Evolutionary conservation across 2,888 invertebrate species (phyloP).

Genomic region (Thymelicus lineola): DNA sequence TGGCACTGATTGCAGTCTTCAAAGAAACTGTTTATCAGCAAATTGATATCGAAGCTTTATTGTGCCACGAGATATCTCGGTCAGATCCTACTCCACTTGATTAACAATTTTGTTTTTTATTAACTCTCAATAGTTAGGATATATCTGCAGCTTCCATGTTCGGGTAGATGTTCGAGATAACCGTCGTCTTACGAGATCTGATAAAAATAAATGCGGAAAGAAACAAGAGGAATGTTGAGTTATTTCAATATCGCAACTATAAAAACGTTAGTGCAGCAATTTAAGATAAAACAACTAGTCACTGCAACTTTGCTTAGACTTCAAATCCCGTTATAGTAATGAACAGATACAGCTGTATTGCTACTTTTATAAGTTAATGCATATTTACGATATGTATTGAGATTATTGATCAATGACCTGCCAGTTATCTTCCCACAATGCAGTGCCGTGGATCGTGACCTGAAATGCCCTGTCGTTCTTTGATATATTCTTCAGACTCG

Average conservation of each 20-base stretch:
- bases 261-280: slow-evolving; percentile 19
- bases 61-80: slow-evolving; percentile 33
- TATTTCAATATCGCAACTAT: slow-evolving; percentile 13
- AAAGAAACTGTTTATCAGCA: slow-evolving; percentile 46
- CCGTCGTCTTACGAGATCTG: slow-evolving; percentile 19
- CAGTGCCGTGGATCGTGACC: slow-evolving; percentile 60
- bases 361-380: slow-evolving; percentile 38
- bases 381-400: slow-evolving; percentile 26
- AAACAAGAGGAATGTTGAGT: slow-evolving; percentile 10
- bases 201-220: slow-evolving; percentile 15
- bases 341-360: slow-evolving; percentile 28
- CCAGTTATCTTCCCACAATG: slow-evolving; percentile 28
- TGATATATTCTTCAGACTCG: slow-evolving; percentile 67
- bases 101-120: slow-evolving; percentile 18
- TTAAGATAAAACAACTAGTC: slow-evolving; percentile 17
- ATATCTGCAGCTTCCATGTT: background rate
- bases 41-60: slow-evolving; percentile 39
- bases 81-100: slow-evolving; percentile 30
- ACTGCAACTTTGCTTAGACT: slow-evolving; percentile 15
- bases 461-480: slow-evolving; percentile 59
- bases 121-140: slow-evolving; percentile 4
- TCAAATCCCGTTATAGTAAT: slow-evolving; percentile 32
- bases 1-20: slow-evolving; percentile 48
- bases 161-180: slow-evolving; percentile 5
- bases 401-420: slow-evolving; percentile 35